Conservation (phyloP, 2,888 invertebrate species). For the Acrobasis repandana region DNA sequence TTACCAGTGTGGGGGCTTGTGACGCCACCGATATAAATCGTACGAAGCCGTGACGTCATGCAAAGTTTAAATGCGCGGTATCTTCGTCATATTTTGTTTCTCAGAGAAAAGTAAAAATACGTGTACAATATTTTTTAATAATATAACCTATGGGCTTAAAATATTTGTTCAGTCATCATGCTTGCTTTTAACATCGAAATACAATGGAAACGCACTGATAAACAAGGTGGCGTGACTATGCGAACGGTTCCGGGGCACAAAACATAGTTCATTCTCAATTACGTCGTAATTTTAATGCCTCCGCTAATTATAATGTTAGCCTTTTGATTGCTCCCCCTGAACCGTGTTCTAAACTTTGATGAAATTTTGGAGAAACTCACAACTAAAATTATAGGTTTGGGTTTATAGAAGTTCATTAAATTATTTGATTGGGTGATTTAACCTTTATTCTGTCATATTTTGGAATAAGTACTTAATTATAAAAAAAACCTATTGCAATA, state of each 20-base stretch:
- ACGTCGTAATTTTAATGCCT: conserved; percentile 44
- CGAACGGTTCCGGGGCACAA: conserved; percentile 33
- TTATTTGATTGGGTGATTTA: conserved; percentile 5
- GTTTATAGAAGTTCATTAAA: conserved; percentile 8
- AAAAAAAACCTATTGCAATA: no score
- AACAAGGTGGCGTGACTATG: conserved; percentile 43
- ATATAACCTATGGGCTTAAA: no score
- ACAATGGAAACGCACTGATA: conserved; percentile 36
- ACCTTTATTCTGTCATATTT: no score
- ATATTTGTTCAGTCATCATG: no score
- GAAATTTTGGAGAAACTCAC: conserved; percentile 12
- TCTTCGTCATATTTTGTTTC: no score
- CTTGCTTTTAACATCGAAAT: neutral
- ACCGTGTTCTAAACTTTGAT: conserved; percentile 25
- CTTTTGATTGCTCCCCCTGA: conserved; percentile 32
- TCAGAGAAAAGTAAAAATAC: no score
- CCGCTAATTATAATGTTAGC: conserved; percentile 38
- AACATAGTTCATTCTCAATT: conserved; percentile 44
- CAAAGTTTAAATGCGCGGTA: no score
- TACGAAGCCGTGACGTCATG: no score
- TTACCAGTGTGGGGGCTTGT: no score
- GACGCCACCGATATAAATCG: no score
- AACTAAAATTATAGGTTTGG: conserved; percentile 10
- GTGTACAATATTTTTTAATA: no score
- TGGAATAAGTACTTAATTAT: no score